Percentiles rank a stretch among this genome's conserved stretches.
phyloP scores from a whole-genome alignment of 2,888 invertebrate genomes.

The Acrobasis consociella region DNA sequence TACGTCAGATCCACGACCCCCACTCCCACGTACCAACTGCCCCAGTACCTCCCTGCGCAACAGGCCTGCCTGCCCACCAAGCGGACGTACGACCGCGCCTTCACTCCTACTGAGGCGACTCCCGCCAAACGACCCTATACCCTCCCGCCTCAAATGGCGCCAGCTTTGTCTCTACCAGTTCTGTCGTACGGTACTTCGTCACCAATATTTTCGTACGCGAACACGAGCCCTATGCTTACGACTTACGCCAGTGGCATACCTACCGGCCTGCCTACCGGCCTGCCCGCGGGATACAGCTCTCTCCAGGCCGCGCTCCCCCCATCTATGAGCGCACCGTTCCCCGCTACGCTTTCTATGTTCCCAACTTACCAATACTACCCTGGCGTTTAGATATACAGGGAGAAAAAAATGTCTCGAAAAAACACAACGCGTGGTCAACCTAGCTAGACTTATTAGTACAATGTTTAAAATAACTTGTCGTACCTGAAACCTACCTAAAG shows the following conservation, averaged over 20 bases:
- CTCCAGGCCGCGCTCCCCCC: constrained; percentile 58
- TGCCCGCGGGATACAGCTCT: constrained; percentile 65
- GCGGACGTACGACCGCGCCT: constrained; percentile 88
- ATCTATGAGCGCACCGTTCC: constrained; percentile 56
- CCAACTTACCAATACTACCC: constrained; percentile 68
- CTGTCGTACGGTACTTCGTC: constrained; percentile 78
- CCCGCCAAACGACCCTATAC: constrained; percentile 78
- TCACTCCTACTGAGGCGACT: constrained; percentile 77
- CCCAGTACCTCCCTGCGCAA: constrained; percentile 48
- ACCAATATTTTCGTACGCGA: constrained; percentile 74
- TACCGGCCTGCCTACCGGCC: constrained; percentile 52
- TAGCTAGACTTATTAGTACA: constrained; percentile 16
- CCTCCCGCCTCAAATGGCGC: constrained; percentile 63
- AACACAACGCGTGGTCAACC: constrained; percentile 7
- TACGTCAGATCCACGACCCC: constrained; percentile 52
- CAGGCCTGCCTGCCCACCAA: constrained; percentile 79
- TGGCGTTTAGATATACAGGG: constrained; percentile 43
- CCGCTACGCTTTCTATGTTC: constrained; percentile 59
- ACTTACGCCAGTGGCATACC: constrained; percentile 60
- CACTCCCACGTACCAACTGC: constrained; percentile 46
- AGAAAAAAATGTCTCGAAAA: constrained; percentile 8
- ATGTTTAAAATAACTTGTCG: constrained; percentile 8
- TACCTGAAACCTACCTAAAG: constrained; percentile 12
- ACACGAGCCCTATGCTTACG: constrained; percentile 60
- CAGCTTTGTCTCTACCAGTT: constrained; percentile 68